Percentiles rank a stretch among this genome's conserved stretches.
These are phyloP conservation scores for Calephelis perditalis DNA, from an alignment of 2,888 invertebrate genomes.

Conservation along the genomic window DNA sequence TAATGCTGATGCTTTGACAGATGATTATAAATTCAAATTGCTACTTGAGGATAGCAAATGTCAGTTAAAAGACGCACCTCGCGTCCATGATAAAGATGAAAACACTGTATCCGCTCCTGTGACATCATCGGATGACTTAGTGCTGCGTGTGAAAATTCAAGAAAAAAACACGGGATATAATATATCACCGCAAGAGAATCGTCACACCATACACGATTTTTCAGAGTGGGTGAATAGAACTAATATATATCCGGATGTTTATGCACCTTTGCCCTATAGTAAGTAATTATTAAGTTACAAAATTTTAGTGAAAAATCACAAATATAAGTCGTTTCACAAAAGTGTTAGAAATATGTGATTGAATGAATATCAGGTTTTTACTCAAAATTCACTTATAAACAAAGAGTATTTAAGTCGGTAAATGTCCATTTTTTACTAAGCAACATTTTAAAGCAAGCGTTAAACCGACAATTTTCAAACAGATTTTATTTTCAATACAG, in stretches of 20 bases:
- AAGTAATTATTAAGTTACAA: slow-evolving; percentile 58
- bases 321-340: no score
- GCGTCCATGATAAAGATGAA: not conserved
- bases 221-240: slow-evolving; percentile 65
- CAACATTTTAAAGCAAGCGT: no score
- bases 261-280: slow-evolving; percentile 87
- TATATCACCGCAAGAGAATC: slow-evolving; percentile 39
- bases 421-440: no score
- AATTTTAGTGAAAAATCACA: no score
- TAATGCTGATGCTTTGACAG: slow-evolving; percentile 41
- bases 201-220: slow-evolving; percentile 60
- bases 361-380: no score
- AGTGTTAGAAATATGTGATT: no score
- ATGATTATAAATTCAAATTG: slow-evolving; percentile 60
- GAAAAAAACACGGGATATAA: slow-evolving; percentile 21
- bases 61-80: slow-evolving; percentile 18
- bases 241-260: slow-evolving; percentile 83
- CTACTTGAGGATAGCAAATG: slow-evolving; percentile 35
- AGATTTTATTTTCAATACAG: no score
- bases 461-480: no score
- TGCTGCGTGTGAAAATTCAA: slow-evolving; percentile 13
- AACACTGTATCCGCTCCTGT: not conserved
- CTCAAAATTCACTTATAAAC: no score
- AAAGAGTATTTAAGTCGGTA: no score
- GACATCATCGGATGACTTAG: slow-evolving; percentile 7